Base-by-base conservation (phyloP, 2,113 vertebrate species). In the Dolichotis patagonum region DNA sequence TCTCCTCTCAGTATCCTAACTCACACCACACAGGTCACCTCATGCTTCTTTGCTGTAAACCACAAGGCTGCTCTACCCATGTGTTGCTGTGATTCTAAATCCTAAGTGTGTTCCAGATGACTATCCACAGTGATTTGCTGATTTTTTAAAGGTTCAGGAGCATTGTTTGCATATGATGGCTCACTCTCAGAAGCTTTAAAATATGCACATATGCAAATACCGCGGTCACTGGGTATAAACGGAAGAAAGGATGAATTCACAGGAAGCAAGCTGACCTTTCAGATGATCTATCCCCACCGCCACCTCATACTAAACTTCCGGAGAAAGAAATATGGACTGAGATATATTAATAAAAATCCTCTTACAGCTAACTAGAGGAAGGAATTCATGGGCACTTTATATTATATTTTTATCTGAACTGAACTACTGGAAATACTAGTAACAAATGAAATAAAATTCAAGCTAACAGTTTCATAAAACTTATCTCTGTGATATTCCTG, bases 361-460 rank as follows among this genome's bases (percentile, higher is more conserved):
- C 22, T 52, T 73, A 67, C 28, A 85, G n/a, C 26, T 85, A 7
- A 90, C 82, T 93, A 80, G 24, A 78, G 10, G 24, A 87, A 96
- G 22, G 7, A 81, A 69, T 71, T 93, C 24, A 65, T 12, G 84
- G 52, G 35, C 13, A 83, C 24, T 62, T 93, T 87, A 65, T 17
- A 46, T 41, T 75, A 82, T 41, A 73, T 93, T 89, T 62, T 86
- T 67, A 83, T 41, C 54, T 91, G 52, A 95, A 90, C 30, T 67
- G 73, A 86, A 67, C 43, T 41, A 41, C 52, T 71, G 86, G 9
- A 28, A 75, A 16, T 41, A 93, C 14, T 85, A 84, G 56, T 69
- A 71, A 77, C 56, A 83, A 35, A 54, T 30, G 63, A 41, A 80
- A 69, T 24, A 63, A 46, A 77, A 60, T 8, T 83, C n/a, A 87